phyloP scores from a whole-genome alignment of 2,888 invertebrate genomes.

The Cremastobaeus sp. region DNA sequence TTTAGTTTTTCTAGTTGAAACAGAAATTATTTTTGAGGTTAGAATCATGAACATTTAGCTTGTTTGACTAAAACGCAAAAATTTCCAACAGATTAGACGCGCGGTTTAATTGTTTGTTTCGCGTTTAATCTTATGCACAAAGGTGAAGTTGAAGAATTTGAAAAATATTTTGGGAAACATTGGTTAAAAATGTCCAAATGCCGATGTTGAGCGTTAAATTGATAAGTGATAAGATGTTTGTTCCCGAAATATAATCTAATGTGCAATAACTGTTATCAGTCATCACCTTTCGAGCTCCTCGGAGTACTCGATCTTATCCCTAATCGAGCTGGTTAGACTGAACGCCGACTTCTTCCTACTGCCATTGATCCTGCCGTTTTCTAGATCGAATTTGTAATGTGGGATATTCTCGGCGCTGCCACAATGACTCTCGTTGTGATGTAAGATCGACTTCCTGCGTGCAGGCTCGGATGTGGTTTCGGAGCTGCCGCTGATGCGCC shows the following conservation, averaged over 20 bases:
- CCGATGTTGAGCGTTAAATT: neutral
- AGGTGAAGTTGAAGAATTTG: too few relatives aligned
- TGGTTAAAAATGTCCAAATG: too few relatives aligned
- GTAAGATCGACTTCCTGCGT: constrained; percentile 74
- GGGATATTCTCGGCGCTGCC: constrained; percentile 74
- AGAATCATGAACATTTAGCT: too few relatives aligned
- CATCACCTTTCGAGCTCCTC: constrained; percentile 73
- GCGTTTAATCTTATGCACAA: too few relatives aligned
- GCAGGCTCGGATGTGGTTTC: constrained; percentile 70
- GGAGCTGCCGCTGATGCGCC: constrained; percentile 72
- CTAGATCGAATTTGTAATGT: constrained; percentile 74
- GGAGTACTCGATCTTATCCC: constrained; percentile 76
- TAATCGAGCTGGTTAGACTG: constrained; percentile 75
- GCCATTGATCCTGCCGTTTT: constrained; percentile 71
- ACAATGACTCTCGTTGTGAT: constrained; percentile 68
- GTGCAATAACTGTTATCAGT: constrained; percentile 5
- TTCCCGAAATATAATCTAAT: too few relatives aligned
- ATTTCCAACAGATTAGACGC: too few relatives aligned
- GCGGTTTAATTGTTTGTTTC: too few relatives aligned
- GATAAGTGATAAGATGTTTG: too few relatives aligned
- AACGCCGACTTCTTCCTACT: constrained; percentile 74
- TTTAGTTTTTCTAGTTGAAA: too few relatives aligned
- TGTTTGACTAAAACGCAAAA: too few relatives aligned
- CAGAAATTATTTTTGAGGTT: too few relatives aligned
- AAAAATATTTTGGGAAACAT: too few relatives aligned